A percentile compares a stretch with the other conserved stretches of the same genome.
Evolutionary conservation across 1,140 invertebrate species (phyloP).

Genomic region (Drosophila ficusphila): DNA sequence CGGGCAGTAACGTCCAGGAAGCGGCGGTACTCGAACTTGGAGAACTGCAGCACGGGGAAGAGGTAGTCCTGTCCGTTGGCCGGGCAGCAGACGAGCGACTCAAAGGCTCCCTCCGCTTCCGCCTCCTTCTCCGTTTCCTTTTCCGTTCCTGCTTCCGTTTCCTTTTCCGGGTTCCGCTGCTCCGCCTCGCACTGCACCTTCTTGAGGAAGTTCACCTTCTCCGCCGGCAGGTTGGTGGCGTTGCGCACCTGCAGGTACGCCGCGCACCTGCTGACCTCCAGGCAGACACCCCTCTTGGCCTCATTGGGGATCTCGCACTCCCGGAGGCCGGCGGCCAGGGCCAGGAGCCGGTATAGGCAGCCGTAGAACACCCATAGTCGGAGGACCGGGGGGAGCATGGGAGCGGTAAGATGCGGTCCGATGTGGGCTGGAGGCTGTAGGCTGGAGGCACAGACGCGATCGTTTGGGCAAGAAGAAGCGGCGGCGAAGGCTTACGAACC

Average conservation of each 20-base stretch:
- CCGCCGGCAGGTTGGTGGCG: constrained; percentile 66
- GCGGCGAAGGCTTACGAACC: constrained; percentile 38
- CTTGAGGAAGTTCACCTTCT: constrained; percentile 80
- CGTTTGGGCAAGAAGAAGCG: constrained; percentile 26
- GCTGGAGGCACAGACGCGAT: constrained; percentile 28
- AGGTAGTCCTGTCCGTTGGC: constrained; percentile 76
- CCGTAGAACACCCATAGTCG: constrained; percentile 37
- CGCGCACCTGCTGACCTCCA: constrained; percentile 63
- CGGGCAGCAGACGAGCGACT: constrained; percentile 73
- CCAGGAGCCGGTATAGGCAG: constrained; percentile 5
- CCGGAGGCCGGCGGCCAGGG: not conserved
- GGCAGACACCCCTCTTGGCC: constrained; percentile 62
- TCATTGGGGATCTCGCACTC: constrained; percentile 79
- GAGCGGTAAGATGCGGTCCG: too few species aligned
- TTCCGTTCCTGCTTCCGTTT: too few species aligned
- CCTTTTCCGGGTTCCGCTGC: not conserved
- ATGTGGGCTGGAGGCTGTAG: too few species aligned
- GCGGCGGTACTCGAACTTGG: constrained; percentile 77
- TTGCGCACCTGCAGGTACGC: constrained; percentile 76
- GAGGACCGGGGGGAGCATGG: constrained; percentile 10
- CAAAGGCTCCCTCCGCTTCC: constrained; percentile 1
- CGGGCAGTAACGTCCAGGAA: constrained; percentile 70
- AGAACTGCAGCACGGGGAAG: constrained; percentile 71
- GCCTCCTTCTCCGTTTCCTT: too few species aligned
- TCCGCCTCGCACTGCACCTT: constrained; percentile 73